Evolutionary conservation across 1,140 invertebrate species (phyloP), one percentile per base, ranked within the genome.

Genomic region (Drosophila simulans): DNA sequence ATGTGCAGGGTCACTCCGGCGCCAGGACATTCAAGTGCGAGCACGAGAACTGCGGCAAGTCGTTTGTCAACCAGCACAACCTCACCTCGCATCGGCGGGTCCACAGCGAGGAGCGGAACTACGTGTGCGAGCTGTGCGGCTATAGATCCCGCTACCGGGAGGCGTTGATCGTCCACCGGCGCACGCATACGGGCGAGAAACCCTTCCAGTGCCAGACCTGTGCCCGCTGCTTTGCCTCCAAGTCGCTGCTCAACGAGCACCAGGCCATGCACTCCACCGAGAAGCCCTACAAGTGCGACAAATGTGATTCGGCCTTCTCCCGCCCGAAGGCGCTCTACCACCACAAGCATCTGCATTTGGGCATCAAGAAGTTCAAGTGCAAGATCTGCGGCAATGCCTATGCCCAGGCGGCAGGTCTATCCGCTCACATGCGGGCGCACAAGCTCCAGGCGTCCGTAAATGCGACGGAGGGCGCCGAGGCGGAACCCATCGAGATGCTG

Each of bases 141-240:
- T 91, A 81, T 58, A 63, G 90, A 4, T 90, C 82, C 0, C 74
- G 83, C 4, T 79, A 90, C 48, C 75, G 86, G 20, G 98, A 98
- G 89, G 98, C 98, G 85, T 93, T 99, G 0, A 98, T 98, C 54
- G 99, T 98, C 13, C 98, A 99, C 93, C 97, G 98, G 12, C 94
- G 98, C 31, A 98, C 98, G 1, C 98, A 99, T 92, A 98, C 97
- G 2, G 97, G 98, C 0, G 99, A 99, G 92, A 99, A 99, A 92
- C 99, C 99, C 0, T 97, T 97, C 88, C 62, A 75, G 17, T 91
- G 90, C 20, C 54, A 62, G 39, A 76, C 64, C 15, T 91, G 90
- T 17, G 54, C 57, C 0, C 80, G 80, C 2, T 65, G 80, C 15
- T 91, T 91, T 40, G 86, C 86, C 1, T 91, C 90, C 5, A 88